Conservation (phyloP, 2,888 invertebrate genomes). For the Platypus cylindrus region DNA sequence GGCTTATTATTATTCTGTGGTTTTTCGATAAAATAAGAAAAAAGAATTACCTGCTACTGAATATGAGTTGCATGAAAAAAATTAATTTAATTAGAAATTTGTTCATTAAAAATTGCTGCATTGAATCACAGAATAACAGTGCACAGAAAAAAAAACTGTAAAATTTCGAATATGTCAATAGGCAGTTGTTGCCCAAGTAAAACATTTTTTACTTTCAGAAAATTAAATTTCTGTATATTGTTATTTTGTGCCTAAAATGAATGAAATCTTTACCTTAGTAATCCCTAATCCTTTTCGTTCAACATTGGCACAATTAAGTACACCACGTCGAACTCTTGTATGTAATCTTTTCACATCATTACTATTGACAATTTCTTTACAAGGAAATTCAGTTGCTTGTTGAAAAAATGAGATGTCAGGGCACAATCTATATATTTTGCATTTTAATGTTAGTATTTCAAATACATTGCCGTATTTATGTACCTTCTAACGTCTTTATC, state of each 20-base stretch:
- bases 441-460: neutral
- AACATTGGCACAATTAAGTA: constrained; percentile 76
- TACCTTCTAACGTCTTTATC: constrained; percentile 80
- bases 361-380: constrained; percentile 64
- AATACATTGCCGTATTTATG: neutral
- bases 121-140: too few species aligned
- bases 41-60: constrained; percentile 24
- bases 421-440: constrained; percentile 43
- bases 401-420: constrained; percentile 98
- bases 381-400: constrained; percentile 84
- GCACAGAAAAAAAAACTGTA: constrained; percentile 8
- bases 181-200: too few species aligned
- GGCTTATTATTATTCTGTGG: too few species aligned
- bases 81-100: too few species aligned
- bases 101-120: too few species aligned
- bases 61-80: constrained; percentile 19
- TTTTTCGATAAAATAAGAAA: too few species aligned
- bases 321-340: constrained; percentile 75
- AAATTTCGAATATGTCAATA: too few species aligned
- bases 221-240: too few species aligned
- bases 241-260: too few species aligned
- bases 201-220: too few species aligned
- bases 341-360: constrained; percentile 74
- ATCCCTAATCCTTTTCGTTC: constrained; percentile 79
- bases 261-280: constrained; percentile 62